phyloP scores from a whole-genome alignment of 2,888 invertebrate genomes.

The Orthosia cruda region DNA sequence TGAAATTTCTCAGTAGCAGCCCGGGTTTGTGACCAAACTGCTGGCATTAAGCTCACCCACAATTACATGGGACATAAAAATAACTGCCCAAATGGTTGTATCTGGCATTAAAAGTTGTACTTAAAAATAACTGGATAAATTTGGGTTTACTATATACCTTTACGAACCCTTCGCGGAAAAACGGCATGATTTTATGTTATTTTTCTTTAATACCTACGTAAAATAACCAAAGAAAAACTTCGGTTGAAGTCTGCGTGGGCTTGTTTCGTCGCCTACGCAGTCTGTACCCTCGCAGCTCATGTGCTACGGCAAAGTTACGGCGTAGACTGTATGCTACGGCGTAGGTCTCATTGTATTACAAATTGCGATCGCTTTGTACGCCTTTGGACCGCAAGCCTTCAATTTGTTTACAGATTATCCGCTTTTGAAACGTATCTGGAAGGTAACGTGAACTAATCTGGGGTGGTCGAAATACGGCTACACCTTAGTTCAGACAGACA shows the following conservation, averaged over 20 bases:
- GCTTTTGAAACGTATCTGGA: conserved; percentile 17
- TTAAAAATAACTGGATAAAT: too few species aligned
- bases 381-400: not conserved
- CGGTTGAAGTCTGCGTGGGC: not conserved
- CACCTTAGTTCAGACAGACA: not conserved
- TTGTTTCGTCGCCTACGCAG: conserved; percentile 14
- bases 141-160: not conserved
- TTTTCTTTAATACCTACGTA: not conserved
- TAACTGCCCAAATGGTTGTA: too few species aligned
- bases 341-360: conserved; percentile 30
- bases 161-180: not conserved
- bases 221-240: not conserved
- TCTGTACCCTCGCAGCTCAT: conserved; percentile 9
- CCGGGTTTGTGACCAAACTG: not conserved
- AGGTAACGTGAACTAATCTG: conserved; percentile 1
- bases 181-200: not conserved
- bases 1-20: too few species aligned
- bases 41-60: too few species aligned
- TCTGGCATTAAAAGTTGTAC: too few species aligned
- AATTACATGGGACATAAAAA: too few species aligned
- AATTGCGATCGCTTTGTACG: conserved; percentile 8
- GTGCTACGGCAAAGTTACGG: conserved; percentile 30
- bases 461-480: not conserved
- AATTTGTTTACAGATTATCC: conserved; percentile 18
- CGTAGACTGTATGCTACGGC: conserved; percentile 5